phyloP scores from a whole-genome alignment of 2,797 vertebrate species.

The Atherinosoma microstoma region DNA sequence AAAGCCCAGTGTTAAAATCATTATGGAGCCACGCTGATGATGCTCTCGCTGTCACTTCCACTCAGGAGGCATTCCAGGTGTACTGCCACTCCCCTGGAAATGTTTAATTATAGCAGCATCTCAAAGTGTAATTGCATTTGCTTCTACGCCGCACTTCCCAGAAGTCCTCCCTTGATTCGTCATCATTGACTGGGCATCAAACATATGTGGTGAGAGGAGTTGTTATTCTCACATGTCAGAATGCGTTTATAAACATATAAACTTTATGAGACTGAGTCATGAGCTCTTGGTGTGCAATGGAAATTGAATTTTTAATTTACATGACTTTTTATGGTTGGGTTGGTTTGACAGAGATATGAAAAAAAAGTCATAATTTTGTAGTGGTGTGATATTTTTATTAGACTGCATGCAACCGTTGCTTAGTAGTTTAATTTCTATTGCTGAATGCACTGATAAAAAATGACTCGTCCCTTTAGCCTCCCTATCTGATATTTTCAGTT shows the following conservation, averaged over 20 bases:
- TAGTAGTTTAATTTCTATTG: background rate
- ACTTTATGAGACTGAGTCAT: slow-evolving; percentile 22
- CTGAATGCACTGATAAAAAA: slow-evolving; percentile 7
- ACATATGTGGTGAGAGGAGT: slow-evolving; percentile 20
- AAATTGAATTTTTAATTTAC: background rate
- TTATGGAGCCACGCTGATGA: slow-evolving; percentile 78
- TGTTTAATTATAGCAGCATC: slow-evolving; percentile 75
- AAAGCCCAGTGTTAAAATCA: slow-evolving; percentile 83
- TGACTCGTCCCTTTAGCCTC: background rate
- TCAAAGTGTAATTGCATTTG: slow-evolving; percentile 73
- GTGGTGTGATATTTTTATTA: slow-evolving; percentile 4
- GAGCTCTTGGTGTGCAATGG: slow-evolving; percentile 2
- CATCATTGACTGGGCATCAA: slow-evolving; percentile 39
- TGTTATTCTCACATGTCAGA: slow-evolving; percentile 27
- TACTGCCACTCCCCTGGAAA: slow-evolving; percentile 67
- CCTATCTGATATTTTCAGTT: slow-evolving; percentile 1
- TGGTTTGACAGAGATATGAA: background rate
- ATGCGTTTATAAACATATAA: slow-evolving; percentile 25
- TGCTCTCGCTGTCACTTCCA: slow-evolving; percentile 69
- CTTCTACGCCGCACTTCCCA: slow-evolving; percentile 68
- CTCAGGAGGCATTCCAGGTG: slow-evolving; percentile 81
- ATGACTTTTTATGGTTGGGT: background rate
- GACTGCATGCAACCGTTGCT: background rate
- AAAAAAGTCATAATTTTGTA: background rate
- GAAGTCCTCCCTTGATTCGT: slow-evolving; percentile 59